A percentile compares a stretch with the other conserved stretches of the same genome.
Conservation (phyloP, 2,113 vertebrate species). For the Azemiops feae region DNA sequence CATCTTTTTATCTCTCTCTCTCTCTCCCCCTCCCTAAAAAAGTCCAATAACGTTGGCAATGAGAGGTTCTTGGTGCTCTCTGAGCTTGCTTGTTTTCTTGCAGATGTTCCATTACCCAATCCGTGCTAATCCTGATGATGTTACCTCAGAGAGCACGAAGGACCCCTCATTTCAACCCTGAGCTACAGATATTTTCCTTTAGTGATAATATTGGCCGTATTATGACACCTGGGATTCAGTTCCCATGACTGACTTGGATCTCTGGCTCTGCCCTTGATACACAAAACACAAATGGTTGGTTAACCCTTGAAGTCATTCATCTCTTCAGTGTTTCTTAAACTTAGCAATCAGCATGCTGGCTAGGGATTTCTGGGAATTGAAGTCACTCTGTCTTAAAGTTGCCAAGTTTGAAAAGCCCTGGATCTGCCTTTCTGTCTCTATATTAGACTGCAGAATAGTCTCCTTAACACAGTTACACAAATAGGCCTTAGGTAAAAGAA, state of each 20-base stretch:
- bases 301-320: not conserved
- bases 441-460: not conserved
- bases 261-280: not conserved
- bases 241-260: not conserved
- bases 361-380: not conserved
- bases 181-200: not conserved
- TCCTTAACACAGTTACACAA: not conserved
- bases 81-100: not conserved
- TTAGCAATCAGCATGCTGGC: not conserved
- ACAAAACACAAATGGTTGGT: not conserved
- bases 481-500: not conserved
- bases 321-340: not conserved
- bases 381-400: not conserved
- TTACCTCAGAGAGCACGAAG: not conserved
- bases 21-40: not conserved
- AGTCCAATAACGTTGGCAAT: not conserved
- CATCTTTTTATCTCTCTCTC: not conserved
- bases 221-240: not conserved
- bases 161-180: not conserved
- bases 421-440: not conserved
- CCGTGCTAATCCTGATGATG: not conserved
- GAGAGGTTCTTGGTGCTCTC: not conserved
- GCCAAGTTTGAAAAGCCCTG: not conserved
- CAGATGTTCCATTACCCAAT: not conserved
- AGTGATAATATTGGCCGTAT: not conserved